These are phyloP conservation scores for Muricea muricata DNA, from an alignment of 92 coral and sea anemone species.

Conservation along the genomic window DNA sequence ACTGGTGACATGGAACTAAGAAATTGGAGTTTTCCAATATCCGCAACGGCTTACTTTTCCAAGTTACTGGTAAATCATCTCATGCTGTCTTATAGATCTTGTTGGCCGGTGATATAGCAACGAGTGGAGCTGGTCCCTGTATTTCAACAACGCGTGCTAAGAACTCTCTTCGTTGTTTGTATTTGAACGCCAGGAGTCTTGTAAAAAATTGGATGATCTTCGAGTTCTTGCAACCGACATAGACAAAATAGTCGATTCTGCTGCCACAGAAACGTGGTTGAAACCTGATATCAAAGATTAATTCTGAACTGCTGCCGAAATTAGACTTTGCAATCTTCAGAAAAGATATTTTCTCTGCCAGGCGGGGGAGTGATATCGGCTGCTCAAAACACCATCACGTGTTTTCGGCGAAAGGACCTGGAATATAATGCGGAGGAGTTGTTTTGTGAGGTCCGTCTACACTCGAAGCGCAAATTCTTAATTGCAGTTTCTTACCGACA, in stretches of 20 bases:
- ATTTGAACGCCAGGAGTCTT: constrained; percentile 61
- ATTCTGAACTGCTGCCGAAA: constrained; percentile 52
- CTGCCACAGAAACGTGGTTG: constrained; percentile 64
- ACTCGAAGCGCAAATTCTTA: constrained; percentile 36
- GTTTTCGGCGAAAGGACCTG: constrained; percentile 15
- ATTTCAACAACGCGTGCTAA: background rate
- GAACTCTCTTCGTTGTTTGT: constrained; percentile 6
- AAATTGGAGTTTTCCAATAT: too few species aligned
- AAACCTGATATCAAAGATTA: constrained; percentile 40
- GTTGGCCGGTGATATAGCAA: too few species aligned
- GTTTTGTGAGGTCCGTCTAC: constrained; percentile 41
- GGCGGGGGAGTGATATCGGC: constrained; percentile 65
- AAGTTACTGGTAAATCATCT: too few species aligned
- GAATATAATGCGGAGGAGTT: constrained; percentile 15
- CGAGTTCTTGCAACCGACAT: constrained; percentile 45
- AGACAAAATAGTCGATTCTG: constrained; percentile 59
- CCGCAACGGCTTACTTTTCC: too few species aligned
- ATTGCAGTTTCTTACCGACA: constrained; percentile 48
- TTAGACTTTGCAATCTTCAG: constrained; percentile 65
- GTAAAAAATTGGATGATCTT: constrained; percentile 63
- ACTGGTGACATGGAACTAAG: too few species aligned
- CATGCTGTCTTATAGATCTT: too few species aligned
- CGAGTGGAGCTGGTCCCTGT: background rate
- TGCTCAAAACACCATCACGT: constrained; percentile 52
- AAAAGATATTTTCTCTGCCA: constrained; percentile 43